Conservation (phyloP, 2,113 vertebrate species). For the Argyrosomus japonicus region DNA sequence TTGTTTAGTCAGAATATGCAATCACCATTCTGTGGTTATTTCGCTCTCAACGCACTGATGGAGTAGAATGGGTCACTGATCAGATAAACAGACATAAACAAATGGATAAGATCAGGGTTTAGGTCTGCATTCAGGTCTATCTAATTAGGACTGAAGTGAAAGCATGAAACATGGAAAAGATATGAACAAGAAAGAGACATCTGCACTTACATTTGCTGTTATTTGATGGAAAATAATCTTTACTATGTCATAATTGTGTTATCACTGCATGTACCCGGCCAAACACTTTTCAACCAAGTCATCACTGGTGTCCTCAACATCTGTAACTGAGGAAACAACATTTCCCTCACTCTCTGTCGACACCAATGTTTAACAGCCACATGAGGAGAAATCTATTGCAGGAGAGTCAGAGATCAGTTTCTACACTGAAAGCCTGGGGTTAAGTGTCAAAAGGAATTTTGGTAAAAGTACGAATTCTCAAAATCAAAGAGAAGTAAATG, state of each 20-base stretch:
- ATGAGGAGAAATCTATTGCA: background rate
- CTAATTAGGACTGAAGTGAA: constrained; percentile 17
- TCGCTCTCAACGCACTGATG: constrained; percentile 9
- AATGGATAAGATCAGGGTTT: constrained; percentile 28
- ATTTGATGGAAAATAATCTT: too few species aligned
- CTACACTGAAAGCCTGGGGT: background rate
- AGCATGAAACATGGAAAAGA: background rate
- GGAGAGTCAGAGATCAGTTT: background rate
- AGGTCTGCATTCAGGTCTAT: constrained; percentile 7
- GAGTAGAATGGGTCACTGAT: constrained; percentile 16
- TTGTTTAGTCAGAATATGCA: constrained; percentile 18
- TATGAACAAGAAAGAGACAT: background rate
- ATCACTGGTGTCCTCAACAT: too few species aligned
- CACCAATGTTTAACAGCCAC: background rate
- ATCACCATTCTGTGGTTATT: constrained; percentile 26
- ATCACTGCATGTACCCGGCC: background rate
- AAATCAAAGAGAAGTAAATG: constrained; percentile 1
- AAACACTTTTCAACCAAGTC: too few species aligned
- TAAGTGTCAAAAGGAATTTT: background rate
- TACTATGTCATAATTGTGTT: background rate
- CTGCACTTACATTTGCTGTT: background rate
- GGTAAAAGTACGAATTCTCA: background rate
- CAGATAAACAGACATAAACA: constrained; percentile 48
- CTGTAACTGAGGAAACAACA: background rate
- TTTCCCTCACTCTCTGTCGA: background rate